Evolutionary conservation across 2,797 vertebrate species (phyloP).

Genomic region (Cyclopterus lumpus): DNA sequence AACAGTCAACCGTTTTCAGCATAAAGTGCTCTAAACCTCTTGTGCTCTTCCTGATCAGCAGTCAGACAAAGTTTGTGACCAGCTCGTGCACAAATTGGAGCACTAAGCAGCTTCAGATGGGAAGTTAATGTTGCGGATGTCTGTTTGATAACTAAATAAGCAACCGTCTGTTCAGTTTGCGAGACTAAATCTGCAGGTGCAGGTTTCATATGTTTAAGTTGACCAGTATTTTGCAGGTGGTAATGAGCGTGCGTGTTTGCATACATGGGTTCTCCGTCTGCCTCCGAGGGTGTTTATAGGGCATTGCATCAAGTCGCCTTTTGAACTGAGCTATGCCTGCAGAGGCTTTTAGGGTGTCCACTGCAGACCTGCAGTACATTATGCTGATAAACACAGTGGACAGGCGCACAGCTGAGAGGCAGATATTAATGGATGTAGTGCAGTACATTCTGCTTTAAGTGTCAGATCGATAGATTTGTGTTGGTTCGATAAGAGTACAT

Average conservation of each 20-base stretch:
- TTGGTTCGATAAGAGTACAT: slow-evolving; percentile 20
- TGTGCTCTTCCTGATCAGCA: background rate
- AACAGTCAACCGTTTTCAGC: background rate
- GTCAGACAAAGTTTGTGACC: too few species aligned
- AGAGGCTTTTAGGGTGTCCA: slow-evolving; percentile 6
- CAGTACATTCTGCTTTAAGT: background rate
- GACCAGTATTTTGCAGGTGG: background rate
- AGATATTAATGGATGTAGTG: slow-evolving; percentile 14
- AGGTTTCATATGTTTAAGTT: background rate
- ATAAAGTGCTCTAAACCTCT: background rate
- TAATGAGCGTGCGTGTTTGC: background rate
- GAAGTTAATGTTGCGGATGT: too few species aligned
- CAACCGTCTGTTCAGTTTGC: background rate
- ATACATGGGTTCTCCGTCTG: background rate
- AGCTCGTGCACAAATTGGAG: too few species aligned
- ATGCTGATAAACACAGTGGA: slow-evolving; percentile 16
- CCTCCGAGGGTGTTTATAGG: background rate
- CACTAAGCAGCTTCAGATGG: too few species aligned
- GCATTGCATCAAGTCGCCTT: slow-evolving; percentile 8
- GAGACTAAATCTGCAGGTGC: background rate
- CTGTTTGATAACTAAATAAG: background rate
- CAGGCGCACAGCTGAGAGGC: slow-evolving; percentile 7
- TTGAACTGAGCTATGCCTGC: background rate
- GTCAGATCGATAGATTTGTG: slow-evolving; percentile 10
- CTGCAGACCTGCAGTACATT: background rate